Conservation (phyloP, 1,140 invertebrate species). For the Eupristina koningsbergeri region DNA sequence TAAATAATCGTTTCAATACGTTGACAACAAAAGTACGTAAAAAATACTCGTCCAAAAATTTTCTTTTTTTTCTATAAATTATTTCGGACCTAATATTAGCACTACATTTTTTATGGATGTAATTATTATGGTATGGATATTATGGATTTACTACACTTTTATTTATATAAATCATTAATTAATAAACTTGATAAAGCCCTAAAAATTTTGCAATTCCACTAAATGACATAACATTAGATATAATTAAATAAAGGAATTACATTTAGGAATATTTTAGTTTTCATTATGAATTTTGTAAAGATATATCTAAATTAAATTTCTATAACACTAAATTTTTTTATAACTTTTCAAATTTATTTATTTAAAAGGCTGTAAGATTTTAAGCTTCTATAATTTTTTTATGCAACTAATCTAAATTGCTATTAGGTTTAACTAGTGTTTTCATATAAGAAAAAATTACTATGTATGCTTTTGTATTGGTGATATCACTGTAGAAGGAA, state of each 20-base stretch:
- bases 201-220: not conserved
- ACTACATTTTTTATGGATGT: constrained; percentile 14
- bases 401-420: constrained; percentile 30
- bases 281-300: not conserved
- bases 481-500: constrained; percentile 25
- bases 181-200: constrained; percentile 17
- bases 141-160: no score
- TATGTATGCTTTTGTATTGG: constrained; percentile 29
- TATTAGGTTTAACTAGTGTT: constrained; percentile 35
- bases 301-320: constrained; percentile 14
- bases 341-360: not conserved
- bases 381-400: constrained; percentile 41
- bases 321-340: constrained; percentile 1
- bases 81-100: constrained; percentile 21
- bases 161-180: no score
- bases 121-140: no score
- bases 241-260: not conserved
- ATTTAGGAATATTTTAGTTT: not conserved
- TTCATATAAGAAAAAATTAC: constrained; percentile 13
- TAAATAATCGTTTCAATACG: constrained; percentile 57
- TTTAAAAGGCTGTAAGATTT: constrained; percentile 26
- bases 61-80: constrained; percentile 4
- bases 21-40: constrained; percentile 13
- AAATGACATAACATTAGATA: constrained; percentile 6
- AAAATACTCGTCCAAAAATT: constrained; percentile 40